Conservation (phyloP, 2,888 invertebrate genomes). For the Listrodromus nycthemerus region DNA sequence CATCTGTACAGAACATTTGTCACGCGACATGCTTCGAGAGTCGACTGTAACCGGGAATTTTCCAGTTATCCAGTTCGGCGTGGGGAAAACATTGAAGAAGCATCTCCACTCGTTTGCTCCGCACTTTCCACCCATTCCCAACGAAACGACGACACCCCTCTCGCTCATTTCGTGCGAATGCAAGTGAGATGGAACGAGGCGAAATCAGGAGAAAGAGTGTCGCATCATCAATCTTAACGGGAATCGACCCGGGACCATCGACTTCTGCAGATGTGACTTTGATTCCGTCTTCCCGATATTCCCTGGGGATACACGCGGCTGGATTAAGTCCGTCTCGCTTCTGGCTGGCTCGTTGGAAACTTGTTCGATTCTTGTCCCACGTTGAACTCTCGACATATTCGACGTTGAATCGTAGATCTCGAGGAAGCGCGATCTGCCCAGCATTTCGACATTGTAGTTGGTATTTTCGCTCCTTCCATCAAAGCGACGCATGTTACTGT, state of each 20-base stretch:
- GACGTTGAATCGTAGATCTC: slow-evolving; percentile 61
- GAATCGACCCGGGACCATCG: slow-evolving; percentile 76
- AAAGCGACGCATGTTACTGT: too few species aligned
- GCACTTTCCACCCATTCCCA: slow-evolving; percentile 37
- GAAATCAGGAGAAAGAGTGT: slow-evolving; percentile 62
- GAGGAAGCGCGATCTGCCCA: slow-evolving; percentile 74
- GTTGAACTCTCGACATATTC: slow-evolving; percentile 69
- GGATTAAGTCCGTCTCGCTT: slow-evolving; percentile 79
- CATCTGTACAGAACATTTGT: slow-evolving; percentile 72
- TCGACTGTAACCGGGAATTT: slow-evolving; percentile 59
- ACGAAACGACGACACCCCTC: slow-evolving; percentile 37
- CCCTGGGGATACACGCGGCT: slow-evolving; percentile 79
- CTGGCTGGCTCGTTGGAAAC: slow-evolving; percentile 75
- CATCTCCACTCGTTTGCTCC: slow-evolving; percentile 60
- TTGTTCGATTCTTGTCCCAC: slow-evolving; percentile 73
- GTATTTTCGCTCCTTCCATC: neutral
- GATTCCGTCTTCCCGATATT: slow-evolving; percentile 79
- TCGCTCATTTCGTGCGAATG: slow-evolving; percentile 56
- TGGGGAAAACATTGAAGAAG: slow-evolving; percentile 70
- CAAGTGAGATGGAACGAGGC: slow-evolving; percentile 61
- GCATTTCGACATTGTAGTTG: neutral
- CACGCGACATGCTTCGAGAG: slow-evolving; percentile 63
- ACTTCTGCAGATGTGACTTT: slow-evolving; percentile 84
- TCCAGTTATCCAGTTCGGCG: slow-evolving; percentile 63
- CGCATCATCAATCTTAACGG: slow-evolving; percentile 82